Evolutionary conservation across 2,888 invertebrate genomes (phyloP).

Genomic region (Serripes groenlandicus): DNA sequence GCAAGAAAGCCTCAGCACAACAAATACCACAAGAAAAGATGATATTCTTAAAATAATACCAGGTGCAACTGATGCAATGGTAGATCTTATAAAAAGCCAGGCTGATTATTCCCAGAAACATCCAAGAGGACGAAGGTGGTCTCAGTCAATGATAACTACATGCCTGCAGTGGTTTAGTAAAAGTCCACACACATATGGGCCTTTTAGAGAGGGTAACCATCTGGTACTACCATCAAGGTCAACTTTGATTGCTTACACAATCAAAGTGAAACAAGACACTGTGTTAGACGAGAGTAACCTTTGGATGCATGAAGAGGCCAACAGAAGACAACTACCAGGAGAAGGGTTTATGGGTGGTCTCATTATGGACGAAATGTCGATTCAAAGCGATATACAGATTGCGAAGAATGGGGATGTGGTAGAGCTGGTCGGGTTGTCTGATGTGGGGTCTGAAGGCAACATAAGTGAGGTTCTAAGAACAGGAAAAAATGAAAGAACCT

Average conservation of each 20-base stretch:
- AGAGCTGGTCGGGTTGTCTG: constrained; percentile 55
- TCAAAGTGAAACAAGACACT: constrained; percentile 28
- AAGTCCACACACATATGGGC: constrained; percentile 41
- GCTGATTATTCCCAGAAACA: constrained; percentile 22
- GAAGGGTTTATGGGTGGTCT: constrained; percentile 61
- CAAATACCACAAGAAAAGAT: no score
- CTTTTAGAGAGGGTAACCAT: constrained; percentile 16
- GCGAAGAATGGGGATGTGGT: constrained; percentile 51
- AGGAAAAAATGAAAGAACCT: constrained; percentile 45
- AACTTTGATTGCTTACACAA: constrained; percentile 40
- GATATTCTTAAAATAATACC: constrained; percentile 41
- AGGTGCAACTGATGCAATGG: constrained; percentile 38
- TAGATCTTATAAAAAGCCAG: constrained; percentile 40
- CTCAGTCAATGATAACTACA: constrained; percentile 23
- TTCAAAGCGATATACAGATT: constrained; percentile 61
- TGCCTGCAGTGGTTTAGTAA: constrained; percentile 41
- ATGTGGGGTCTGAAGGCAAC: constrained; percentile 51
- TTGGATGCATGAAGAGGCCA: constrained; percentile 66
- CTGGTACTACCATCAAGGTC: constrained; percentile 33
- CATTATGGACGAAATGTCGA: constrained; percentile 65
- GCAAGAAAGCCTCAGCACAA: no score
- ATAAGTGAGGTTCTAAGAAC: constrained; percentile 26
- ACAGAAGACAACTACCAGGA: constrained; percentile 26
- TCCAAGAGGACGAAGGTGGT: constrained; percentile 46
- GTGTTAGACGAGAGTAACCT: constrained; percentile 26